These are phyloP conservation scores for Himantopus leucocephalus DNA, from an alignment of 2,113 vertebrate species.

Conservation along the genomic window DNA sequence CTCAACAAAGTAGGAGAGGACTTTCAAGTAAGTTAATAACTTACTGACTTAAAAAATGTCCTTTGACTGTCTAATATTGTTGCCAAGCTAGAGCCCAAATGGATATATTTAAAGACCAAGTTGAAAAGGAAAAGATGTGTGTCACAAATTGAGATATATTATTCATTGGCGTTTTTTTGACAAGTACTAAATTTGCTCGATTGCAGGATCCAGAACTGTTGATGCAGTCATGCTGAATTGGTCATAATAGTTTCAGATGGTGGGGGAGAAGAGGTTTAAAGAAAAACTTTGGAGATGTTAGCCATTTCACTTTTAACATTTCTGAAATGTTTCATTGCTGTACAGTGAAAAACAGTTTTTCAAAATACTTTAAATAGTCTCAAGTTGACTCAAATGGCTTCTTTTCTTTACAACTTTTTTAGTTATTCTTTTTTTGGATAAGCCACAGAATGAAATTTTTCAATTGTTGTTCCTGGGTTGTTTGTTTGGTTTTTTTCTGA, in stretches of 20 bases:
- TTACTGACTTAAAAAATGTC: background rate
- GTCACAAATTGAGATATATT: background rate
- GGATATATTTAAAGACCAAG: background rate
- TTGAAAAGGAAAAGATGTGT: background rate
- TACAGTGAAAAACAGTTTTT: background rate
- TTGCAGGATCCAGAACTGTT: background rate
- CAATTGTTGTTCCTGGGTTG: background rate
- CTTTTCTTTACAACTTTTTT: background rate
- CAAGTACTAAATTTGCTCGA: background rate
- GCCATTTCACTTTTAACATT: background rate
- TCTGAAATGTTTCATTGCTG: background rate
- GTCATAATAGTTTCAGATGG: background rate
- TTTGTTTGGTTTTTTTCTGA: background rate
- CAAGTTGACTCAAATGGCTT: background rate
- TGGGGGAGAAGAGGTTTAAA: background rate
- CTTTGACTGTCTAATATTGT: background rate
- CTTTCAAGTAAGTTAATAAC: slow-evolving; percentile 82
- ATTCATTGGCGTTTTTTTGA: background rate
- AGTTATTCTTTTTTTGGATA: background rate
- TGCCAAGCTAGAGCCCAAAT: background rate
- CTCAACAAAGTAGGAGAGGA: slow-evolving; percentile 92
- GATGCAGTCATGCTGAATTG: background rate
- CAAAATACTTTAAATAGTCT: background rate
- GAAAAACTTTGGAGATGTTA: background rate
- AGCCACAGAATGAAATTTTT: background rate